Evolutionary conservation across 2,113 vertebrate genomes (phyloP).

Genomic region (Salvelinus fontinalis): DNA sequence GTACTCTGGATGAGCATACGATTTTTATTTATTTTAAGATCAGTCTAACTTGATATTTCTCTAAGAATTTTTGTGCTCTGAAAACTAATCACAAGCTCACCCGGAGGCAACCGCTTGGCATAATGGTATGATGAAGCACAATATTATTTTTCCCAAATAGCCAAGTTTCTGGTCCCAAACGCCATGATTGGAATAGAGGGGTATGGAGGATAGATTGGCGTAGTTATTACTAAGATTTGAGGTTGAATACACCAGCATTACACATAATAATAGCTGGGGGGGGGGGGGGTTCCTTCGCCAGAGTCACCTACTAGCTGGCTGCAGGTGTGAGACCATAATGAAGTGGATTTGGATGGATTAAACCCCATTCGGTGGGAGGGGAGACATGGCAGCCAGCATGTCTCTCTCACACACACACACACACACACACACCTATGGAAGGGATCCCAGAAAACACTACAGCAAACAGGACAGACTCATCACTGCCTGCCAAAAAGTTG

Average conservation of each 20-base stretch:
- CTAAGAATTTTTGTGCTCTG: not conserved
- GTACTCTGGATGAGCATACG: no score
- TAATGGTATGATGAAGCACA: not conserved
- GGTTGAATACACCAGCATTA: not conserved
- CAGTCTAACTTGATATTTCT: not conserved
- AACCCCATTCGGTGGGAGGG: conserved; percentile 55
- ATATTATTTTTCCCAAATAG: not conserved
- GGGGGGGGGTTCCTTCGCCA: not conserved
- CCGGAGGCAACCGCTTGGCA: not conserved
- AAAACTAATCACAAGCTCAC: not conserved
- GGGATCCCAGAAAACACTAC: conserved; percentile 38
- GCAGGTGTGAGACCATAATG: conserved; percentile 51
- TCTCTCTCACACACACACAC: conserved; percentile 30
- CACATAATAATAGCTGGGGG: not conserved
- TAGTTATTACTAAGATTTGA: not conserved
- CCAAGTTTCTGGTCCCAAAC: not conserved
- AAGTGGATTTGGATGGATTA: conserved; percentile 69
- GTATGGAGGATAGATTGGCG: not conserved
- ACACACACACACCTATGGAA: conserved; percentile 46
- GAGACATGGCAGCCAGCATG: conserved; percentile 59
- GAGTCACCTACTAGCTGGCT: not conserved
- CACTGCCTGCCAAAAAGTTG: conserved; percentile 37
- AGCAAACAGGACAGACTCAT: conserved; percentile 27
- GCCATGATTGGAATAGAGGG: not conserved
- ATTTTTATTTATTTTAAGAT: no score